A percentile compares a stretch with the other conserved stretches of the same genome.
These are phyloP conservation scores for Chironomus striatipennis DNA, from an alignment of 1,140 invertebrate genomes.

Conservation along the genomic window DNA sequence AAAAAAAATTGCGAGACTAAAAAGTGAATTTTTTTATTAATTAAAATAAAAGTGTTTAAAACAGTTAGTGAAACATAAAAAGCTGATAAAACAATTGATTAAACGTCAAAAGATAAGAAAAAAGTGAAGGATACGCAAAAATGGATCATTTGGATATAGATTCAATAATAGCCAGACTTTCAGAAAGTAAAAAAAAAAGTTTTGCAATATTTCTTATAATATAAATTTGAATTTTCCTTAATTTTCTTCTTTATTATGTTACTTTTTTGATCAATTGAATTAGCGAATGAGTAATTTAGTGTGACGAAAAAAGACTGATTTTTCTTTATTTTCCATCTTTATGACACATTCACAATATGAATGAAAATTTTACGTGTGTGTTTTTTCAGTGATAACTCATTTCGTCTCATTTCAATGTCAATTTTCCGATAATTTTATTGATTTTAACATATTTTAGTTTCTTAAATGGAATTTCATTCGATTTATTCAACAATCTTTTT, in stretches of 20 bases:
- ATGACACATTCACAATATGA: background rate
- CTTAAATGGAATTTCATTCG: background rate
- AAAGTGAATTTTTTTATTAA: conserved; percentile 13
- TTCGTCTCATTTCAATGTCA: conserved; percentile 1
- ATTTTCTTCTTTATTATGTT: background rate
- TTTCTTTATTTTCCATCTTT: background rate
- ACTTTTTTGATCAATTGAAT: background rate
- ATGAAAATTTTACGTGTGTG: background rate
- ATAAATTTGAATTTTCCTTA: background rate
- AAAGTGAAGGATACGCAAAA: background rate
- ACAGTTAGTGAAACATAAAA: background rate
- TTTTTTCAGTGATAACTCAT: conserved; percentile 1
- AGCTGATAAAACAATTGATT: background rate
- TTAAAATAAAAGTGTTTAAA: background rate
- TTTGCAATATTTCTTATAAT: background rate
- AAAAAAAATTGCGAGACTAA: background rate
- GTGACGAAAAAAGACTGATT: background rate
- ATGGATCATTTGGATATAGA: conserved; percentile 10
- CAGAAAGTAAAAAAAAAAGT: background rate
- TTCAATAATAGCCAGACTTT: background rate
- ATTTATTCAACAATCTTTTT: background rate
- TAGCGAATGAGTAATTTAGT: conserved; percentile 22
- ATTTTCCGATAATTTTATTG: conserved; percentile 14
- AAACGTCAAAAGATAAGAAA: background rate
- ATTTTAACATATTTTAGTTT: background rate